A percentile compares a stretch with the other conserved stretches of the same genome.
These are phyloP conservation scores for Elysia crispata DNA, from an alignment of 2,888 invertebrate species.

Conservation along the genomic window DNA sequence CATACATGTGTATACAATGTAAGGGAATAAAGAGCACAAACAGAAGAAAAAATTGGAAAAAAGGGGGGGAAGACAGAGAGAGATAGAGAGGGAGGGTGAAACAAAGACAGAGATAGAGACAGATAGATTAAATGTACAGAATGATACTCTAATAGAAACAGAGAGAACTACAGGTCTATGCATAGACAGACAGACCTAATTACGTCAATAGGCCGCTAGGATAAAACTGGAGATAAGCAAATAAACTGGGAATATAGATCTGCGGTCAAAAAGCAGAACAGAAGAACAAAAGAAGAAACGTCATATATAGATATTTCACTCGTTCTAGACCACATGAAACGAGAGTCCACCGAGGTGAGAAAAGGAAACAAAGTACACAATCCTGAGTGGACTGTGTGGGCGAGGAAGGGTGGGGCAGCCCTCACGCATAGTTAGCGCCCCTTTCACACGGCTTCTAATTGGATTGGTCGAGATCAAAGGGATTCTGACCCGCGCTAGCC, in stretches of 20 bases:
- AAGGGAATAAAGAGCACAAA: conserved; percentile 1
- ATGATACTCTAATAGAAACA: neutral
- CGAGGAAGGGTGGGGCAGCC: conserved; percentile 61
- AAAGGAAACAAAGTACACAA: too few relatives aligned
- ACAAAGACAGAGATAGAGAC: conserved; percentile 5
- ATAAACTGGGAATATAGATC: too few relatives aligned
- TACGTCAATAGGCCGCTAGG: too few relatives aligned
- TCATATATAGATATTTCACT: too few relatives aligned
- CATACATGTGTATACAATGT: too few relatives aligned
- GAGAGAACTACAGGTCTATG: neutral
- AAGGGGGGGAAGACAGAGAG: conserved; percentile 15
- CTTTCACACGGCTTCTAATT: conserved; percentile 22
- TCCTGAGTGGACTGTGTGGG: conserved; percentile 46
- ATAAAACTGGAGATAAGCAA: too few relatives aligned
- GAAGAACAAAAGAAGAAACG: too few relatives aligned
- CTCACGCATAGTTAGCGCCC: conserved; percentile 32
- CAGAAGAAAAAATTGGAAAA: neutral
- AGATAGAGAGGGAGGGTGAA: neutral
- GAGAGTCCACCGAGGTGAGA: too few relatives aligned
- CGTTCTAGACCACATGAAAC: too few relatives aligned
- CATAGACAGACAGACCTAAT: too few relatives aligned
- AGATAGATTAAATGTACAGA: neutral
- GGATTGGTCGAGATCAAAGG: conserved; percentile 18
- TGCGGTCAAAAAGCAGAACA: too few relatives aligned
- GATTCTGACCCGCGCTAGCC: neutral